phyloP scores from a whole-genome alignment of 1,140 invertebrate species.

The Anastrepha obliqua region DNA sequence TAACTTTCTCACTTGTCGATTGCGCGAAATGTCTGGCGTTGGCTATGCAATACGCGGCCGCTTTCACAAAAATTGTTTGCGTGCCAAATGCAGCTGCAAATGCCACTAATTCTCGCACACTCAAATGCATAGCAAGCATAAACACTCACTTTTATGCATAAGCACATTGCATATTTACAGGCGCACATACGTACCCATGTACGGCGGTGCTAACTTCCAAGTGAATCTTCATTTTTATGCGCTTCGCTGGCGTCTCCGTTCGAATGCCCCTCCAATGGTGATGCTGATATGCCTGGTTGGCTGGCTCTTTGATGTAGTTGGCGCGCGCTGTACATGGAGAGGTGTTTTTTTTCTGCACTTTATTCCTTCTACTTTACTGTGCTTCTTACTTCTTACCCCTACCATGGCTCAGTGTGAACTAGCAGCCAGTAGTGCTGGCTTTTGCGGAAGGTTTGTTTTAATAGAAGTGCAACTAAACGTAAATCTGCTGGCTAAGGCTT shows the following conservation, averaged over 20 bases:
- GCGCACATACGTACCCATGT: neutral
- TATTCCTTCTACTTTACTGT: neutral
- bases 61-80: neutral
- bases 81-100: neutral
- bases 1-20: neutral
- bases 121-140: too few relatives aligned
- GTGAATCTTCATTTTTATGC: neutral
- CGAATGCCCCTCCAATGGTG: neutral
- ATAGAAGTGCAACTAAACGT: too few relatives aligned
- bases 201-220: neutral
- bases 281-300: neutral
- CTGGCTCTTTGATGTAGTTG: neutral
- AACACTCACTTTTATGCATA: neutral
- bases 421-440: too few relatives aligned
- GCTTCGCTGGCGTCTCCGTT: neutral
- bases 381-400: too few relatives aligned
- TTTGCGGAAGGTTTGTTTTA: too few relatives aligned
- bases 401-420: too few relatives aligned
- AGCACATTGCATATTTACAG: neutral
- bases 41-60: neutral
- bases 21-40: neutral
- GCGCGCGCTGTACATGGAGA: neutral
- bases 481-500: too few relatives aligned
- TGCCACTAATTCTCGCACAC: neutral
- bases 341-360: neutral